Base-by-base conservation (phyloP, 1,140 invertebrate species). In the Brachionus rotundiformis region DNA sequence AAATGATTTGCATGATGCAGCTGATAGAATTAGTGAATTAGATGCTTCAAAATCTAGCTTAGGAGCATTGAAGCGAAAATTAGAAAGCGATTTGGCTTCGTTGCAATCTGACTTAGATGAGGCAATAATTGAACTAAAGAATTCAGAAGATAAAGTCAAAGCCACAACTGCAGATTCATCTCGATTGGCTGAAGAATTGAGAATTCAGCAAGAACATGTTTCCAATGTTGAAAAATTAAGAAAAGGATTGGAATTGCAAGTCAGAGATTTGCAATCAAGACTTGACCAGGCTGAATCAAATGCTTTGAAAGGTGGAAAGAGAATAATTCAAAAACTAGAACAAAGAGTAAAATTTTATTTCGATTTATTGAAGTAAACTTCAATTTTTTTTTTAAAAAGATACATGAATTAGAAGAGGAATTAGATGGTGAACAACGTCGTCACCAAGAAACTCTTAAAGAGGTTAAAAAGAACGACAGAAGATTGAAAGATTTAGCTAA, bases 301-400 rank as follows among this genome's bases (percentile, higher is more conserved):
- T 86, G 95, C 95, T 36, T 92, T 98, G 82, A 98, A 98, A 90
- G 96, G 96, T 86, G 96, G 96, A 88, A 98, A 98, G 92, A 97
- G 89, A 82, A 88, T 90, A 82, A 90, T 91, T 82, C 85, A 87
- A 81, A 91, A 91, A 85, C 85, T 91, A 29, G 90, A 91, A 86
- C 85, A 87, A 79, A 86, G 89, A 83, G 87, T 86, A 85, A 84
- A 84, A 73, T n/a, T 19, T 44, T 13, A 16, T 11, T 4, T 68
- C 71, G 3, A n/a, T n/a, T 36, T 39, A 92, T 97, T 98, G 91
- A 98, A 98, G 10, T 6, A n/a, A 33, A 33, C 16, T 81, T 19
- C n/a, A 19, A 47, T 39, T 29, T 76, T 19, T 41, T 16, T 41
- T 41, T 11, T 23, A 73, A 80, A 75, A 11, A 87, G 86, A 84